Evolutionary conservation across 2,113 vertebrate species (phyloP).

Genomic region (Eclectus roratus): DNA sequence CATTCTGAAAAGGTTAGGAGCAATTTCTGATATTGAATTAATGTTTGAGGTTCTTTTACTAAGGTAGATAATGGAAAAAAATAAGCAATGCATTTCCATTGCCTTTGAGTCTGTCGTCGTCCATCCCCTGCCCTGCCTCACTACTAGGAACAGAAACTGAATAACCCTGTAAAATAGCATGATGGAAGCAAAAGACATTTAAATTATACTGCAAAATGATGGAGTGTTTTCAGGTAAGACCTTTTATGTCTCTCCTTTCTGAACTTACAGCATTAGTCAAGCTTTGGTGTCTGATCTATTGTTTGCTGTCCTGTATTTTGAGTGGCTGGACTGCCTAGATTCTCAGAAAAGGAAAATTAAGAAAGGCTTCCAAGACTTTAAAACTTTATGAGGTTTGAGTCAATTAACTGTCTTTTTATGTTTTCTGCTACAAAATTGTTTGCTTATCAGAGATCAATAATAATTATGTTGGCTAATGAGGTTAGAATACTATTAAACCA

Average conservation of each 20-base stretch:
- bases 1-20: neutral
- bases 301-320: neutral
- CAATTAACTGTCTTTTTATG: neutral
- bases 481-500: neutral
- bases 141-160: neutral
- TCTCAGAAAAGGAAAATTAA: neutral
- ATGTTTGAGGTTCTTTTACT: neutral
- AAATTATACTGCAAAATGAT: neutral
- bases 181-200: neutral
- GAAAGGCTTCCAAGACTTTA: neutral
- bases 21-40: neutral
- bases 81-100: neutral
- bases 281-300: neutral
- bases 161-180: neutral
- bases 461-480: neutral
- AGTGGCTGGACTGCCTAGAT: neutral
- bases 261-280: neutral
- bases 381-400: neutral
- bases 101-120: neutral
- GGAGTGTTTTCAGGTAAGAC: neutral
- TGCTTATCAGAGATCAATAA: neutral
- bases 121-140: rapidly evolving
- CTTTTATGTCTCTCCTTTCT: neutral
- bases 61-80: neutral
- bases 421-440: neutral